A percentile compares a stretch with the other conserved stretches of the same genome.
Evolutionary conservation across 2,113 vertebrate genomes (phyloP).

Genomic region (Clinocottus analis): DNA sequence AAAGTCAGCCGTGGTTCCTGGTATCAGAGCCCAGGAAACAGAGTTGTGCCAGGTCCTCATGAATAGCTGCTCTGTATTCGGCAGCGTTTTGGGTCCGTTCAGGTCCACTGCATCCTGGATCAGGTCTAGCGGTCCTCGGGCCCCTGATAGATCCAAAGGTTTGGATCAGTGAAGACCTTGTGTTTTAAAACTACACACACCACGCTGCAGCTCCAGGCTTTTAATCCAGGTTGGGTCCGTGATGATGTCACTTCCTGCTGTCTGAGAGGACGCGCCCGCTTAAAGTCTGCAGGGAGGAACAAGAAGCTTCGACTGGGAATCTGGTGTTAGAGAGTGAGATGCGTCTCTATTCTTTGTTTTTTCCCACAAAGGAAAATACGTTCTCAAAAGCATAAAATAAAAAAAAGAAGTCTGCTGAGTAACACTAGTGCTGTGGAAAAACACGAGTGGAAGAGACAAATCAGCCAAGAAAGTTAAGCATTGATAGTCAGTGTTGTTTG

Average conservation of each 20-base stretch:
- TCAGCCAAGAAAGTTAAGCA: not conserved
- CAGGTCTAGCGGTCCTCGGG: no score
- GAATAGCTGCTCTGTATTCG: no score
- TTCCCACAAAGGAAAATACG: not conserved
- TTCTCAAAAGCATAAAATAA: not conserved
- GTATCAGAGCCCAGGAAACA: not conserved
- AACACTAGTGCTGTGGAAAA: not conserved
- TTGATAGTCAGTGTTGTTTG: not conserved
- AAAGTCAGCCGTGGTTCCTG: not conserved
- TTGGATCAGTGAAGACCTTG: not conserved
- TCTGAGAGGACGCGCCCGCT: slow-evolving; percentile 29
- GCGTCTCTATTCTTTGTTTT: no score
- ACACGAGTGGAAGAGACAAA: not conserved
- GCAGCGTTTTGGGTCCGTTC: not conserved
- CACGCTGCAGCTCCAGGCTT: no score
- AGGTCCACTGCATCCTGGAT: not conserved
- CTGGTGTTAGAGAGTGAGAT: no score
- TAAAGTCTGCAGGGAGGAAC: slow-evolving; percentile 5
- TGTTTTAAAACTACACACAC: slow-evolving; percentile 26
- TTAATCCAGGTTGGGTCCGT: slow-evolving; percentile 25
- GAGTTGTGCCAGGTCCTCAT: no score
- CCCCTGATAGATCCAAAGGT: not conserved
- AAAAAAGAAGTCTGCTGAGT: not conserved
- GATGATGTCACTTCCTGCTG: slow-evolving; percentile 70
- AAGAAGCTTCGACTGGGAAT: slow-evolving; percentile 7